Base-by-base conservation (phyloP, 2,113 vertebrate genomes). In the Hemiprocne comata region DNA sequence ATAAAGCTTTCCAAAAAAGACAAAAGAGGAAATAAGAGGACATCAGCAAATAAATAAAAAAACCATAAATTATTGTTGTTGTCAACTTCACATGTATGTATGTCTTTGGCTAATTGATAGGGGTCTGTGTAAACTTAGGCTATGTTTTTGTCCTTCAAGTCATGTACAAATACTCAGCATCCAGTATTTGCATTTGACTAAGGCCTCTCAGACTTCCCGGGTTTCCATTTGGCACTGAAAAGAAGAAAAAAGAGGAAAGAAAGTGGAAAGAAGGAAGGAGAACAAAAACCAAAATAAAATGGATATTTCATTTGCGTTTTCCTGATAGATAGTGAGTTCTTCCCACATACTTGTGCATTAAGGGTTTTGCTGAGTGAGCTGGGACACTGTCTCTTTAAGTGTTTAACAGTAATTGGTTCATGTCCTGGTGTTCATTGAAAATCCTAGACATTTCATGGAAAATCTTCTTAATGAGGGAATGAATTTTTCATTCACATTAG, bases 401-500 rank as follows among this genome's bases (percentile, higher is more conserved):
- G 98, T 99, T 99, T 98, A 98, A 98, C 98, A 98, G 98, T 99
- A 99, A 99, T 99, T 99, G 98, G 98, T 98, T 98, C 97, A 97
- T 98, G 98, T 98, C 98, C 97, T 94, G 74, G 97, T 96, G 97
- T 98, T 98, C 98, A 98, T 98, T 98, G 98, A 98, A 99, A 98
- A 98, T 98, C 97, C 97, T 95, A 98, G 98, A 98, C 98, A 98
- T 98, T 98, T 98, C 98, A 98, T 98, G 98, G 98, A 98, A 98
- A 98, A 97, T 98, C 98, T 98, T 98, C 98, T 98, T 98, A 99
- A 99, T 98, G 98, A 99, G 98, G 94, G 97, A 98, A 99, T 99
- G 99, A 99, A 99, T 99, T 99, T 99, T 99, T 99, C 98, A 99
- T 99, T 97, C 98, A 98, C 98, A 97, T 98, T 98, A 98, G 98